A percentile compares a stretch with the other conserved stretches of the same genome.
These are phyloP conservation scores for Zaprionus capensis DNA, from an alignment of 1,140 invertebrate genomes.

Conservation along the genomic window DNA sequence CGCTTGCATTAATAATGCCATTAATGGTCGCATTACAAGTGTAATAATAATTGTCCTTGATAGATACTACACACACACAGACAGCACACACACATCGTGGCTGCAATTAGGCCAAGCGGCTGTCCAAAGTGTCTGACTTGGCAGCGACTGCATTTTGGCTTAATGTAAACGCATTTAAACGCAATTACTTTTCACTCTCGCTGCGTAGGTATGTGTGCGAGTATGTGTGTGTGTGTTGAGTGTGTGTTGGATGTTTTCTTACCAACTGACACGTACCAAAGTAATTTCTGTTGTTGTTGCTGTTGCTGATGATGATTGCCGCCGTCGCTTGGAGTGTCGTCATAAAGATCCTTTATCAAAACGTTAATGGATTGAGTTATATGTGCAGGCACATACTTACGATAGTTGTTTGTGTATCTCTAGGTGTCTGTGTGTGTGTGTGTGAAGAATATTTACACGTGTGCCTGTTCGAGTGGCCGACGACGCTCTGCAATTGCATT, in stretches of 20 bases:
- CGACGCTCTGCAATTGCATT: conserved; percentile 53
- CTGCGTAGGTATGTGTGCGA: neutral
- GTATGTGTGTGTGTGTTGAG: conserved; percentile 43
- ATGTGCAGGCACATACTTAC: conserved; percentile 30
- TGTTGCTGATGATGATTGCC: conserved; percentile 77
- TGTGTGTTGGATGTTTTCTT: conserved; percentile 52
- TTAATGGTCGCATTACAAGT: conserved; percentile 74
- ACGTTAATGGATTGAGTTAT: conserved; percentile 83
- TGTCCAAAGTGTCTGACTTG: conserved; percentile 36
- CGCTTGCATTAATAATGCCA: conserved; percentile 74
- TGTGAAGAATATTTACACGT: conserved; percentile 44
- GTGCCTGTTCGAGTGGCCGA: conserved; percentile 44
- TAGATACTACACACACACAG: conserved; percentile 37
- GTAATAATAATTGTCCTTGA: conserved; percentile 82
- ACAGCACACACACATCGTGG: neutral
- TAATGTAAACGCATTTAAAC: conserved; percentile 82
- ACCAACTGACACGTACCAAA: conserved; percentile 74
- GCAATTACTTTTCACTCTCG: conserved; percentile 77
- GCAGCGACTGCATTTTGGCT: conserved; percentile 49
- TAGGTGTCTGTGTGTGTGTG: conserved; percentile 40
- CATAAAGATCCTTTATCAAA: conserved; percentile 84
- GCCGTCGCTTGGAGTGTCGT: conserved; percentile 79
- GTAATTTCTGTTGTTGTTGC: conserved; percentile 62
- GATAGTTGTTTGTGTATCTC: neutral
- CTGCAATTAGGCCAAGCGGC: conserved; percentile 49